Evolutionary conservation across 2,113 vertebrate genomes (phyloP), one percentile per base, ranked within the genome.

Genomic region (Alethe diademata): DNA sequence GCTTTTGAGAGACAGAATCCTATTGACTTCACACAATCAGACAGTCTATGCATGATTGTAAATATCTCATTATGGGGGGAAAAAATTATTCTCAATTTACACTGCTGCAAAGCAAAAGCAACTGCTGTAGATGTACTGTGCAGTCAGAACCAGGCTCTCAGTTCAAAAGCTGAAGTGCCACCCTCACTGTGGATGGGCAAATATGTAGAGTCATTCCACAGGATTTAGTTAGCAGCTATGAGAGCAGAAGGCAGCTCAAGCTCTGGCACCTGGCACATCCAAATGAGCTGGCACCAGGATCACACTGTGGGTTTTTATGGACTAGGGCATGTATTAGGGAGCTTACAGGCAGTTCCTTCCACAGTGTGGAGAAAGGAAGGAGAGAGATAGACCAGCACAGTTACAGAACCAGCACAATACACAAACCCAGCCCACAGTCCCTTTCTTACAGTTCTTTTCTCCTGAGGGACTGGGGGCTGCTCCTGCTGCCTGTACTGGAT

Each of bases 171-270:
- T 43, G 51, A 76, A 43, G 19, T 38, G 28, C 25, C 42, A n/a
- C n/a, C 29, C n/a, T 90, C 33, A 1, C 28, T 62, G 16, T 5
- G 2, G 25, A 28, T 0, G 3, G 28, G 33, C 48, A 76, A 50
- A 61, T 12, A 20, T 0, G 0, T 8, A 17, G 0, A 22, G 42
- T 13, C 11, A 2, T 50, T 24, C 33, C 2, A 24, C 11, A 80
- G 42, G 51, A 23, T 71, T 78, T 82, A 50, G 62, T 42, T 7
- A 47, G 14, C 19, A 9, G 5, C 2, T 20, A 29, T 4, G 35
- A 48, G 4, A 56, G 61, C 0, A 0, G 10, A 9, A 23, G 24
- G 5, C 20, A 19, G 29, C 20, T 67, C 38, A 36, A 62, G 47
- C 47, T 58, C 69, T 31, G 56, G 51, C 2, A 29, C 9, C 24